Evolutionary conservation across 30 jellyfish, hydroid and myxozoan genomes (phyloP).

Genomic region (Aurelia sp.): DNA sequence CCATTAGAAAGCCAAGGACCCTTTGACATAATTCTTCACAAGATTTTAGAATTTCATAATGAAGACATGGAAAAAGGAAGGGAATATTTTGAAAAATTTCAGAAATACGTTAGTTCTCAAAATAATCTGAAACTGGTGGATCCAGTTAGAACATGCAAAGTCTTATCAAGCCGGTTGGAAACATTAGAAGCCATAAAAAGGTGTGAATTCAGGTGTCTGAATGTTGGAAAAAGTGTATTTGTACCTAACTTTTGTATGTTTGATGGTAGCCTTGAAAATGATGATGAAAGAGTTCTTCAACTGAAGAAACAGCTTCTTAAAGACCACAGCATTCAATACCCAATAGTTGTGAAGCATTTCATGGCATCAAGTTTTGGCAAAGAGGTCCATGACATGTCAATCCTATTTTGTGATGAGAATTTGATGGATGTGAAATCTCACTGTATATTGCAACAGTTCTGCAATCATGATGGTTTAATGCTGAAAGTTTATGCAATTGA

Average conservation of each 20-base stretch:
- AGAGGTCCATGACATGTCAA: constrained; percentile 91
- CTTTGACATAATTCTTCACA: constrained; percentile 89
- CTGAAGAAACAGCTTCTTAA: constrained; percentile 16
- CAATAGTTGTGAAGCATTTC: constrained; percentile 76
- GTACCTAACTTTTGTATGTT: constrained; percentile 76
- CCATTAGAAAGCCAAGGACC: constrained; percentile 91
- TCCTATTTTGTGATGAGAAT: constrained; percentile 68
- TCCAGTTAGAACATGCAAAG: constrained; percentile 66
- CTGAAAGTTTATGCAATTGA: constrained; percentile 85
- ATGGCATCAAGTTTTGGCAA: constrained; percentile 87
- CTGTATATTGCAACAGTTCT: constrained; percentile 89
- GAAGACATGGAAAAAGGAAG: constrained; percentile 73
- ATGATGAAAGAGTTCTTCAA: not conserved
- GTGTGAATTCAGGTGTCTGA: constrained; percentile 73
- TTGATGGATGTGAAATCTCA: constrained; percentile 71
- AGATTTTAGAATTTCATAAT: constrained; percentile 78
- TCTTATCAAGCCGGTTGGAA: constrained; percentile 63
- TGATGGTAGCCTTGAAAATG: constrained; percentile 12
- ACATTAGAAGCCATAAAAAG: constrained; percentile 60
- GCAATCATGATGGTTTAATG: constrained; percentile 87
- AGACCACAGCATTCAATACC: constrained; percentile 42
- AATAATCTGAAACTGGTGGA: constrained; percentile 47
- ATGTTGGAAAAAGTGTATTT: constrained; percentile 59
- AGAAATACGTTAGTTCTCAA: constrained; percentile 29
- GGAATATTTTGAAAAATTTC: constrained; percentile 50